A percentile compares a stretch with the other conserved stretches of the same genome.
Conservation (phyloP, 2,888 invertebrate genomes). For the Furcula furcula region DNA sequence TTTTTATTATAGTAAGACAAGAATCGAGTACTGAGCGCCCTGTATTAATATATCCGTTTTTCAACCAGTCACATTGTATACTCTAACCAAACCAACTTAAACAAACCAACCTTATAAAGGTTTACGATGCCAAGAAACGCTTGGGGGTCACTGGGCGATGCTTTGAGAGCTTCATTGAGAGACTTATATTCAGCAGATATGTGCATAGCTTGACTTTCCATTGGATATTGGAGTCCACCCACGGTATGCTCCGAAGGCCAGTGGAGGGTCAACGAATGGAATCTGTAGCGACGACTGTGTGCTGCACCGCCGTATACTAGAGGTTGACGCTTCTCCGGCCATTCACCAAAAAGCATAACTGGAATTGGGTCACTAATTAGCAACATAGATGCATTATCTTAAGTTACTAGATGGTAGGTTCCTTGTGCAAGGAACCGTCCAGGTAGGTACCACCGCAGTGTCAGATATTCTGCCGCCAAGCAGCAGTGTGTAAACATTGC, state of each 20-base stretch:
- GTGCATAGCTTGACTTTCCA: conserved; percentile 57
- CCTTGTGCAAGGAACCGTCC: too few species aligned
- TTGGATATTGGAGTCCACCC: conserved; percentile 46
- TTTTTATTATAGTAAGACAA: too few species aligned
- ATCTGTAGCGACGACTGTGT: conserved; percentile 57
- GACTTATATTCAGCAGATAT: conserved; percentile 54
- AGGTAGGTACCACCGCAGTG: too few species aligned
- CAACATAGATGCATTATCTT: too few species aligned
- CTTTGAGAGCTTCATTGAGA: conserved; percentile 40
- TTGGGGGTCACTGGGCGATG: conserved; percentile 44
- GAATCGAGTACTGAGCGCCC: too few species aligned
- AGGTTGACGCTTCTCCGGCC: conserved; percentile 42
- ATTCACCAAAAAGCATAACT: conserved; percentile 51
- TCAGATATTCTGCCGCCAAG: too few species aligned
- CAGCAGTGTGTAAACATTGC: too few species aligned
- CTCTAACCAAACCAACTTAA: neutral
- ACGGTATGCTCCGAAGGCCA: conserved; percentile 63
- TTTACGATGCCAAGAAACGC: conserved; percentile 55
- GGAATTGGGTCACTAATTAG: conserved; percentile 23
- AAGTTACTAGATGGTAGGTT: too few species aligned
- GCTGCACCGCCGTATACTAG: conserved; percentile 58
- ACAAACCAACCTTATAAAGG: conserved; percentile 49
- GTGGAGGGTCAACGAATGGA: conserved; percentile 53
- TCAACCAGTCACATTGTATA: neutral
- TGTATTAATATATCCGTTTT: too few species aligned